Percentiles rank a stretch among this genome's conserved stretches.
These are phyloP conservation scores for Atherinosoma microstoma DNA, from an alignment of 2,797 vertebrate genomes.

Conservation along the genomic window DNA sequence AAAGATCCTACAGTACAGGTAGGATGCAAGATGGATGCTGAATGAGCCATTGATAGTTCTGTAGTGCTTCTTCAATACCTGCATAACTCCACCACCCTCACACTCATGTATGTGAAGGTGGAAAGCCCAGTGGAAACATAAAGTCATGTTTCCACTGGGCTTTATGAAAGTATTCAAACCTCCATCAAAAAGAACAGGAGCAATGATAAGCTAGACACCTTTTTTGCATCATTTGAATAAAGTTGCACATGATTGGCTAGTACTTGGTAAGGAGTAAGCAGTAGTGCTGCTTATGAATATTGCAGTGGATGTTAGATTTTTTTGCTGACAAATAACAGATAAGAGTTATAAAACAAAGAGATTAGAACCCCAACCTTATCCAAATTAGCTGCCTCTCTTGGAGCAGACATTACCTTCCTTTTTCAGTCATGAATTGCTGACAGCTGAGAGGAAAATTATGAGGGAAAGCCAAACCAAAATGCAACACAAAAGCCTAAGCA, in stretches of 20 bases:
- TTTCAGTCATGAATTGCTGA: constrained; percentile 14
- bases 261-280: background rate
- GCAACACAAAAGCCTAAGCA: background rate
- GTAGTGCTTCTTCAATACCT: too few relatives aligned
- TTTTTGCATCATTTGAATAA: constrained; percentile 16
- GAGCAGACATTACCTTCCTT: background rate
- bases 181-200: background rate
- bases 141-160: background rate
- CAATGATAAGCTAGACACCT: background rate
- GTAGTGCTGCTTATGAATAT: too few relatives aligned
- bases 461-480: constrained; percentile 25
- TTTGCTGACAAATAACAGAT: background rate
- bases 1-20: too few relatives aligned
- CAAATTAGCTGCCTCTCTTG: background rate
- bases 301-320: too few relatives aligned
- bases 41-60: too few relatives aligned
- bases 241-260: background rate
- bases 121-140: too few relatives aligned
- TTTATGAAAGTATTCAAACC: background rate
- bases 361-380: too few relatives aligned
- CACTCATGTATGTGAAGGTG: too few relatives aligned
- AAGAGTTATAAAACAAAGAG: too few relatives aligned
- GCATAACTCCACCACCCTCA: too few relatives aligned
- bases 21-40: too few relatives aligned
- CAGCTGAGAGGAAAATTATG: constrained; percentile 11